These are phyloP conservation scores for Eubasilissa regina DNA, from an alignment of 1,140 invertebrate genomes.

Conservation along the genomic window DNA sequence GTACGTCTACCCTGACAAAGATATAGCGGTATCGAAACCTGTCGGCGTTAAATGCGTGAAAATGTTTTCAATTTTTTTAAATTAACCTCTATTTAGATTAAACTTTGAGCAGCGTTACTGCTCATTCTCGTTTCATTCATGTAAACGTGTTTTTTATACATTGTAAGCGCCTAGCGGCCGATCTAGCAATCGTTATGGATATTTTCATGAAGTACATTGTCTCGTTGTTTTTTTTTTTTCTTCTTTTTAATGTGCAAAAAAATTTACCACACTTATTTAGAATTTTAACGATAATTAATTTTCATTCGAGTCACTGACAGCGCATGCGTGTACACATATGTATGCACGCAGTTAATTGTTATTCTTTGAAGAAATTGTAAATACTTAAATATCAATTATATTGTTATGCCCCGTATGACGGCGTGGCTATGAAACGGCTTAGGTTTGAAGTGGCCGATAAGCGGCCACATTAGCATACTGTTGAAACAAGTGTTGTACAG, in stretches of 20 bases:
- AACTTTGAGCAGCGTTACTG: slow-evolving; percentile 2
- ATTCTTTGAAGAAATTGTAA: background rate
- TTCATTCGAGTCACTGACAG: background rate
- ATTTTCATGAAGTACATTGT: background rate
- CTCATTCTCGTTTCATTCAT: slow-evolving; percentile 19
- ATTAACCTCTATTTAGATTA: background rate
- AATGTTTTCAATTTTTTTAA: too few relatives aligned
- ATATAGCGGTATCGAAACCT: too few relatives aligned
- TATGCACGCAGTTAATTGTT: background rate
- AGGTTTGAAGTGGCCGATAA: slow-evolving; percentile 8
- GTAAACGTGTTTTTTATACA: background rate
- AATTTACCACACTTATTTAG: background rate
- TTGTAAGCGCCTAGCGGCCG: too few relatives aligned
- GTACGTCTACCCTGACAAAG: too few relatives aligned
- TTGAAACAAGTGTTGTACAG: slow-evolving; percentile 23
- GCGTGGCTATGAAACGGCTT: background rate
- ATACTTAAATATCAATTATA: background rate
- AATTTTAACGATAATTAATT: background rate
- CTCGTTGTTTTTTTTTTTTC: too few relatives aligned
- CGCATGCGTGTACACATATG: background rate
- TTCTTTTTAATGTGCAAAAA: too few relatives aligned
- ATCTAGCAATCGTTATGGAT: background rate
- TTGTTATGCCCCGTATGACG: background rate
- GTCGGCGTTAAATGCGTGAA: too few relatives aligned
- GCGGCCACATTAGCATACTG: slow-evolving; percentile 14